Base-by-base conservation (phyloP, 2,888 invertebrate genomes). In the Lutraria lutraria region DNA sequence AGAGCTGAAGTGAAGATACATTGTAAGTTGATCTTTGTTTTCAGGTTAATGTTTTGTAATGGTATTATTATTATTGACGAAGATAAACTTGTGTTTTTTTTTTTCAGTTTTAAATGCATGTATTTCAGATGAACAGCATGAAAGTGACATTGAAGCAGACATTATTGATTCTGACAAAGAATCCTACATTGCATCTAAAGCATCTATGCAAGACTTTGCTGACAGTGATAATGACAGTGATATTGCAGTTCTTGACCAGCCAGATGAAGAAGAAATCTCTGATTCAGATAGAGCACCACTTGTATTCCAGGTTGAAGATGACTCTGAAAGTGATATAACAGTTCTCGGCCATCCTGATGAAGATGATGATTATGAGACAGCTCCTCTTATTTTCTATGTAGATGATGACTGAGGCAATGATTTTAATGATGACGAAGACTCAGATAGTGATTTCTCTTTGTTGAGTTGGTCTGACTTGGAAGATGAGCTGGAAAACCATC, bases 301-400 rank as follows among this genome's bases (percentile, higher is more conserved):
- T 34, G n/a, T 29, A 34, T 63, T 29, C 12, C 53, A 79, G 19
- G 31, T 72, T 6, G 72, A 72, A 15, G 29, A 25, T 34, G 84
- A 84, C 3, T 12, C 25, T 63, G 72, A 56, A 68, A 92, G 90
- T 85, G 93, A 93, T 85, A 91, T 94, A 16, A 87, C 88, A 53
- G 54, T 94, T 29, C 54, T 94, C 15, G 87, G 86, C 21, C 86
- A 86, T 2, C 87, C 90, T 4, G 90, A 91, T 34, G 91, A 86
- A 10, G 68, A 88, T 52, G 88, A 88, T 34, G 68, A 85, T 34
- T 87, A 87, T 34, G 91, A 91, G 52, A 82, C 52, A 54, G 88
- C 88, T 43, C 91, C 85, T 52, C 81, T 54, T 54, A 83, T 79
- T n/a, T 87, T 83, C 60, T 34, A 60, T n/a, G 80, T 60, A 3